Evolutionary conservation across 2,797 vertebrate species (phyloP).

Genomic region (Perodicticus potto): DNA sequence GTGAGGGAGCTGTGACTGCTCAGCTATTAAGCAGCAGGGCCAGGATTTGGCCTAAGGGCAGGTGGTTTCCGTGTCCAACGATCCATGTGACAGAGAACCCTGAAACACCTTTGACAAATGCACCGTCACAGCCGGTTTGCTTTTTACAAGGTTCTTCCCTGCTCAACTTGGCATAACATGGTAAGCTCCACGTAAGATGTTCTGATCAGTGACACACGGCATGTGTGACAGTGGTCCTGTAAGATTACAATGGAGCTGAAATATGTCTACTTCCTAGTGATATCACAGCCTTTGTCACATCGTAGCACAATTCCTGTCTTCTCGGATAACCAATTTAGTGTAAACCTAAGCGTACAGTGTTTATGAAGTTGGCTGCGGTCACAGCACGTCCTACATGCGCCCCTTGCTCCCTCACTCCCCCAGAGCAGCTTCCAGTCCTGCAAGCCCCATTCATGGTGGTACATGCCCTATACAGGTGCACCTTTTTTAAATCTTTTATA

Average conservation of each 20-base stretch:
- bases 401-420: background rate
- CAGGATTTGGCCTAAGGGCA: rapidly evolving
- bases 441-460: background rate
- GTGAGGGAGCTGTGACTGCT: too few relatives aligned
- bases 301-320: background rate
- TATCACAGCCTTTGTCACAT: background rate
- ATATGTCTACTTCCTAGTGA: background rate
- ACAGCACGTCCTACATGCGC: background rate
- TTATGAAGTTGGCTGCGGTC: background rate
- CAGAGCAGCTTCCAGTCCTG: background rate
- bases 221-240: too few relatives aligned
- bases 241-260: background rate
- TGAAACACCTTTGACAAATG: rapidly evolving
- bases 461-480: background rate
- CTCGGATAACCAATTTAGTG: background rate
- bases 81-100: rapidly evolving
- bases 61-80: background rate
- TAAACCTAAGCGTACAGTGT: background rate
- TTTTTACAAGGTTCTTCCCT: rapidly evolving
- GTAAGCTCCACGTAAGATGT: background rate
- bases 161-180: rapidly evolving
- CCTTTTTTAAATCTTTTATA: background rate
- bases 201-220: background rate
- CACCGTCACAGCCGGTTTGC: background rate
- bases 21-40: rapidly evolving